Base-by-base conservation (phyloP, 2,113 vertebrate species). In the Chionodraco myersi region DNA sequence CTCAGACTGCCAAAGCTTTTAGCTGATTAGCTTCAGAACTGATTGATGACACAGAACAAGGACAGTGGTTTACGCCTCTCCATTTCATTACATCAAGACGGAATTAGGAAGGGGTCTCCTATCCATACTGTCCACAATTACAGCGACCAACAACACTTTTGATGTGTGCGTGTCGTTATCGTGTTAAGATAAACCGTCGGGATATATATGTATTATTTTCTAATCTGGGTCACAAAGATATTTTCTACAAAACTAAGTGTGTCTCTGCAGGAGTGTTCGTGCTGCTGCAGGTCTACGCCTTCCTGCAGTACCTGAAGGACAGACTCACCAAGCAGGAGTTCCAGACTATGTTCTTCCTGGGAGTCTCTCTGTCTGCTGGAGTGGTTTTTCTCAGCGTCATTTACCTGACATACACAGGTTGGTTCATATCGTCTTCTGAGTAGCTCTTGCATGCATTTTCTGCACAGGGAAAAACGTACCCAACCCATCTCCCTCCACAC, bases 371-470 rank as follows among this genome's bases (percentile, higher is more conserved):
- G 61, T 96, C 96, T 71, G 97, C 96, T 68, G 96, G 96, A 64
- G 91, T 95, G 74, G 96, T 98, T 53, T 98, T 97, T 79, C 94
- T 98, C 69, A 96, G 96, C 1, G 97, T 98, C 92, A 97, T 98
- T 91, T 98, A 98, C 82, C 93, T 98, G 90, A 97, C 97, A 2
- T 98, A 97, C 45, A 97, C 96, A 94, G 97, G 97, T 98, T 84
- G 83, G 91, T 84, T 47, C 51, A 45, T 8, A 6, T 18, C 6
- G 9, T 30, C 14, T 10, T 21, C 23, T 5, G 36, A 54, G 13
- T 2, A 7, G 15, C 51, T n/a, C 7, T 54, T 7, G 14, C 23
- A 47, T 47, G 12, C 10, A 7, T 36, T 61, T n/a, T 58, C 36
- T 16, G n/a, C 52, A 51, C 7, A 8, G 11, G 67, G 2, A 57